Conservation (phyloP, 2,888 invertebrate genomes). For the Cephus pulcher region DNA sequence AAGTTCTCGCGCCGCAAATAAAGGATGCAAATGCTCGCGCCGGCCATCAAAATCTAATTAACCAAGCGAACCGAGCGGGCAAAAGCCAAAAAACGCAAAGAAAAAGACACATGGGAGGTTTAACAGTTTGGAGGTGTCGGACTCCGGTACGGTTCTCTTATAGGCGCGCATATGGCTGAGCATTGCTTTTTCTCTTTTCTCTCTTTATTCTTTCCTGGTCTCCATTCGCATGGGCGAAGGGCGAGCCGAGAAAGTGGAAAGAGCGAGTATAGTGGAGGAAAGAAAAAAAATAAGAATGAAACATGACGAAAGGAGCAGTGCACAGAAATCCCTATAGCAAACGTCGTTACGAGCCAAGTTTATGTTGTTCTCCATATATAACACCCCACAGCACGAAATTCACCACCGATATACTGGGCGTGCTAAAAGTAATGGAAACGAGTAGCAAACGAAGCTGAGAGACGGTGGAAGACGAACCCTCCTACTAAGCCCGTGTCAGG, state of each 20-base stretch:
- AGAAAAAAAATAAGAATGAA: too few relatives aligned
- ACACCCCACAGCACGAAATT: constrained; percentile 43
- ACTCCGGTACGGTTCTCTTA: constrained; percentile 43
- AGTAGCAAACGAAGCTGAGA: not conserved
- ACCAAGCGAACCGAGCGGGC: constrained; percentile 52
- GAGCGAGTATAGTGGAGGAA: too few relatives aligned
- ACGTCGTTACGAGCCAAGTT: constrained; percentile 54
- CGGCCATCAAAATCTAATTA: constrained; percentile 66
- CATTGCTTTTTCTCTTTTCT: constrained; percentile 22
- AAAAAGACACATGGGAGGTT: constrained; percentile 29
- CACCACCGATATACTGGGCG: constrained; percentile 39
- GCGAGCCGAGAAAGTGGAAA: constrained; percentile 16
- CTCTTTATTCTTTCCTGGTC: constrained; percentile 29
- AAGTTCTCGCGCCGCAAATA: constrained; percentile 32
- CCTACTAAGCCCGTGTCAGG: too few relatives aligned
- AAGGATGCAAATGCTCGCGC: constrained; percentile 62
- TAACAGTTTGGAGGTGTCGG: constrained; percentile 60
- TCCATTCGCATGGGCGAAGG: constrained; percentile 36
- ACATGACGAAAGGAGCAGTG: constrained; percentile 23
- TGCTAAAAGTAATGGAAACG: constrained; percentile 29
- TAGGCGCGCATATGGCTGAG: constrained; percentile 40
- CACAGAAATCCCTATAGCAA: constrained; percentile 53
- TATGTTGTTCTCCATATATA: constrained; percentile 44
- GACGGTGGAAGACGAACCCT: not conserved
- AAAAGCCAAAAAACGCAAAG: constrained; percentile 37